Base-by-base conservation (phyloP, 2,797 vertebrate genomes). In the Distichodus sexfasciatus region DNA sequence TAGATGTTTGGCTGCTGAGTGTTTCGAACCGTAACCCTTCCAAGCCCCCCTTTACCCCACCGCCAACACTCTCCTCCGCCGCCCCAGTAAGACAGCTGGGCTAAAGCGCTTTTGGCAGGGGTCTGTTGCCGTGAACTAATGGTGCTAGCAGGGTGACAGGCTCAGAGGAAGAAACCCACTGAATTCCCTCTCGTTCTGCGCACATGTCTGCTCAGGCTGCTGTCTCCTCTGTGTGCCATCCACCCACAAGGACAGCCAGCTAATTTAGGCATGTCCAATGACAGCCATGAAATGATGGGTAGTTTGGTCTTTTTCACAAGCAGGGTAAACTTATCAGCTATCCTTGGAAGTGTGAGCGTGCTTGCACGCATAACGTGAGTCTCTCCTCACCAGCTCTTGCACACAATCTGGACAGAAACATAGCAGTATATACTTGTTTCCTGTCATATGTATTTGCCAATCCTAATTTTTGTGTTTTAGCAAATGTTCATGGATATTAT, bases 261-360 rank as follows among this genome's bases (percentile, higher is more conserved):
- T 80, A 80, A 80, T 78, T 78, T 80, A 76, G 43, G 76, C 53
- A 72, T 43, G 55, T 44, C 69, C 47, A 48, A 15, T 76, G 76
- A 80, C 76, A 78, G 66, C 48, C 31, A 29, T 24, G 78, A 77
- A 76, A 71, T 73, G 69, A 62, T 44, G 36, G 69, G 38, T 70
- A 60, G 55, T 75, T 75, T 71, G 54, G 67, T 36, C 47, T 58
- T 69, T 77, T 79, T 74, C 31, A 33, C 51, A 35, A 61, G 43
- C 51, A 48, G 21, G 8, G 48, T 65, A 70, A 68, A 70, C 57
- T 63, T 50, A 78, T 68, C 15, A 33, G 15, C 26, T 12, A 57
- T 40, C 43, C 19, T 58, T 72, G 23, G 33, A 48, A 51, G 57
- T 59, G 50, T 62, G 35, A 31, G 29, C 36, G 26, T 57, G 53